Base-by-base conservation (phyloP, 1,140 invertebrate genomes). In the Riptortus pedestris region DNA sequence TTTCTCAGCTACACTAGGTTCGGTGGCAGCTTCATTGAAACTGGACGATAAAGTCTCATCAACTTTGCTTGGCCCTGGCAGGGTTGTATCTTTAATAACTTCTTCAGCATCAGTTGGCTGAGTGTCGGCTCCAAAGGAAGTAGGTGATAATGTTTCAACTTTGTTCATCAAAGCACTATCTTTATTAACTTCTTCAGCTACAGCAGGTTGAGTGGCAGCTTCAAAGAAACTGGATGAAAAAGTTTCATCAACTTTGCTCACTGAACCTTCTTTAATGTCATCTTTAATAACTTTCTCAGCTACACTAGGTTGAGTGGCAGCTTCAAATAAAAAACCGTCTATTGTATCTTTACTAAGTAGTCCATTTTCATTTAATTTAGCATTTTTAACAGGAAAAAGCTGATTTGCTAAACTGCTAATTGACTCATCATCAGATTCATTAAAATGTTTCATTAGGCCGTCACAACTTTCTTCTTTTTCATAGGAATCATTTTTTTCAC, bases 161-260 rank as follows among this genome's bases (percentile, higher is more conserved):
- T n/a, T n/a, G n/a, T n/a, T n/a, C n/a, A n/a, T n/a, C n/a, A n/a
- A n/a, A n/a, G n/a, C n/a, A n/a, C n/a, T n/a, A n/a, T n/a, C n/a
- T n/a, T n/a, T n/a, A n/a, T n/a, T n/a, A n/a, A n/a, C n/a, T n/a
- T n/a, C n/a, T n/a, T n/a, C n/a, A n/a, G n/a, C n/a, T n/a, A n/a
- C n/a, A n/a, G 11, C 24, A 55, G 51, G 51, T 12, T 55, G 51
- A 0, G 51, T 55, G 14, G 18, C 51, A 9, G 12, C 22, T 55
- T 55, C 51, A 2, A 55, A 55, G 16, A 27, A 55, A 55, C 51
- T 55, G 31, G 31, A 38, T 38, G 31, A 38, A 5, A 38, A 38
- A 7, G 31, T 38, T 38, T 38, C 31, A 38, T 38, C 31, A 38
- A 38, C 14, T 38, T 38, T 38, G 5, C 5, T 7, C 5, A 14